Conservation (phyloP, 1,140 invertebrate genomes). For the Drosophila nasuta region DNA sequence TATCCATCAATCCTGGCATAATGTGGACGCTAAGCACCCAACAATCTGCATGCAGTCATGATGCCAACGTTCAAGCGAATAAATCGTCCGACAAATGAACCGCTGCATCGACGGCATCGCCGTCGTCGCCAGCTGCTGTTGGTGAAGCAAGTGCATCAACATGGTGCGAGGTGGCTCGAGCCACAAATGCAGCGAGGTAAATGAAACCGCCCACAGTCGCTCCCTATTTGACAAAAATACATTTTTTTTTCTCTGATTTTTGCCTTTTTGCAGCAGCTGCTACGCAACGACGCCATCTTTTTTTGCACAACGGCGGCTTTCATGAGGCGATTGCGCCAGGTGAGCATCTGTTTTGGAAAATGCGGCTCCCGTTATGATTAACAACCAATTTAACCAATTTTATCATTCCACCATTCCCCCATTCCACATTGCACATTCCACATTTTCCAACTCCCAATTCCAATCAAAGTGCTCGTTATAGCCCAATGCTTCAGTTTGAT, state of each 20-base stretch:
- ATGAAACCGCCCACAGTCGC: not conserved
- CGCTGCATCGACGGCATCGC: not conserved
- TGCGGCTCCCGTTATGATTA: not conserved
- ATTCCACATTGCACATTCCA: no score
- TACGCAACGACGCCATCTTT: conserved; percentile 10
- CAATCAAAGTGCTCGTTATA: conserved; percentile 59
- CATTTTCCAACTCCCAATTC: not conserved
- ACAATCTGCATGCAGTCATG: conserved; percentile 22
- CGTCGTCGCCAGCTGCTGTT: not conserved
- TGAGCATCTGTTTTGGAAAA: conserved; percentile 26
- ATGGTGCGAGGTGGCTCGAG: not conserved
- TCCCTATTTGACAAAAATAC: conserved; percentile 1
- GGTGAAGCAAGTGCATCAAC: conserved; percentile 10
- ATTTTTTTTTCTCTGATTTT: not conserved
- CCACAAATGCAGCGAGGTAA: not conserved
- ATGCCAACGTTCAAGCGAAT: conserved; percentile 14
- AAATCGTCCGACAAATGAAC: not conserved
- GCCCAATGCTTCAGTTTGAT: conserved; percentile 82
- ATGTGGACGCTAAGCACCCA: not conserved
- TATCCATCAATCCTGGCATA: not conserved
- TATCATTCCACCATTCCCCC: no score
- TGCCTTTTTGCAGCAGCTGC: not conserved
- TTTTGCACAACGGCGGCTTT: conserved; percentile 67
- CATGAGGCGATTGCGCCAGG: conserved; percentile 71
- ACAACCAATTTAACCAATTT: not conserved